Evolutionary conservation across 1,140 invertebrate genomes (phyloP).

Genomic region (Probaryconus sp.): DNA sequence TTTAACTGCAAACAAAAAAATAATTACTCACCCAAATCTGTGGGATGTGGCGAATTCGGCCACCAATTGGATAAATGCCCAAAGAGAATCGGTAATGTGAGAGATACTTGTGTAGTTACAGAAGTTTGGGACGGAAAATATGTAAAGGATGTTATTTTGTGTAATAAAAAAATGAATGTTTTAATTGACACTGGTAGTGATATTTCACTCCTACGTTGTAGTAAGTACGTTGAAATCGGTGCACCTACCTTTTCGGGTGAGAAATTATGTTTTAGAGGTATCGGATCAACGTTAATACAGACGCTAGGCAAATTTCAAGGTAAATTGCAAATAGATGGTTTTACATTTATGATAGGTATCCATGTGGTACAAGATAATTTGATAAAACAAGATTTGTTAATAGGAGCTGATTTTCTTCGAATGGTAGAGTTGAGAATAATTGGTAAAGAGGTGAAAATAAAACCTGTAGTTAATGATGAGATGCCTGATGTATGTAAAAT

Average conservation of each 20-base stretch:
- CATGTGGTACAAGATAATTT: background rate
- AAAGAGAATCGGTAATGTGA: background rate
- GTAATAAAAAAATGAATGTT: constrained; percentile 5
- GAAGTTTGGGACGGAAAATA: background rate
- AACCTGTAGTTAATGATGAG: background rate
- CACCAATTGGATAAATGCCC: background rate
- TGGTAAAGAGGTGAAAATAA: background rate
- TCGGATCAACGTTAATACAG: background rate
- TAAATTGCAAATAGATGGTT: background rate
- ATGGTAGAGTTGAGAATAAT: background rate
- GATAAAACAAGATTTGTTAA: constrained; percentile 1
- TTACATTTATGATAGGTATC: background rate
- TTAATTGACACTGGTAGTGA: too few species aligned
- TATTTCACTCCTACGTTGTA: background rate
- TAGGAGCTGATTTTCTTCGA: background rate
- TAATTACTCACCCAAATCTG: background rate
- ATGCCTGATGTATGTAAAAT: too few species aligned
- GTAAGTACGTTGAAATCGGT: background rate
- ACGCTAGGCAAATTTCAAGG: background rate
- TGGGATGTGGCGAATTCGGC: background rate
- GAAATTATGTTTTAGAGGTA: constrained; percentile 1
- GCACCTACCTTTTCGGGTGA: background rate
- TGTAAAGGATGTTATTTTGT: background rate
- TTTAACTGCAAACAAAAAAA: constrained; percentile 1
- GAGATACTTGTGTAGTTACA: too few species aligned